These are phyloP conservation scores for Choloepus didactylus DNA, from an alignment of 2,797 vertebrate genomes.

Conservation along the genomic window DNA sequence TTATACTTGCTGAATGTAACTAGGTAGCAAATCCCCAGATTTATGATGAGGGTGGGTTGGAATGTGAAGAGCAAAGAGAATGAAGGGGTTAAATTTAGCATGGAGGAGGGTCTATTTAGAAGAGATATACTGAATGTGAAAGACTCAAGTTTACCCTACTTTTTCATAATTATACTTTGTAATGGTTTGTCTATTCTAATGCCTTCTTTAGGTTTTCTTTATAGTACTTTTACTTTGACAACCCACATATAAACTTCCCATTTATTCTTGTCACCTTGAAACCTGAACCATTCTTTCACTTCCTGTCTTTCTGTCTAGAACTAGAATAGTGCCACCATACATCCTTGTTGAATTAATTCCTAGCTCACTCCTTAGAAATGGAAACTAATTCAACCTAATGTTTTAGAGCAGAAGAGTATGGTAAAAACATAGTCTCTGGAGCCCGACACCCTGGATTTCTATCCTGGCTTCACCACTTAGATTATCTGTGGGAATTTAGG, in stretches of 20 bases:
- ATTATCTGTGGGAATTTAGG: neutral
- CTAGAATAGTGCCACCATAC: neutral
- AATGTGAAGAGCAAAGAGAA: neutral
- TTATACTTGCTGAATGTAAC: neutral
- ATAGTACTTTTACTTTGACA: neutral
- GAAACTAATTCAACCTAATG: constrained; percentile 30
- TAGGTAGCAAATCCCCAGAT: neutral
- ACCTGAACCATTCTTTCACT: neutral
- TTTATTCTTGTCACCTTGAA: neutral
- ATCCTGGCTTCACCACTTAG: neutral
- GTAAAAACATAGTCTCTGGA: neutral
- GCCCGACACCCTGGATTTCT: neutral
- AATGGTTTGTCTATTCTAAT: neutral
- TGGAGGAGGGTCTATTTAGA: neutral
- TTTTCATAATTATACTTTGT: neutral
- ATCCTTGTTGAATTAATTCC: constrained; percentile 6
- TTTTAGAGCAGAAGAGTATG: neutral
- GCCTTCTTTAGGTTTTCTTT: neutral
- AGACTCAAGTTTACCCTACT: neutral
- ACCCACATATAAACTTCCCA: neutral
- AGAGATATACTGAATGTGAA: neutral
- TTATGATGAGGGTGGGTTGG: neutral
- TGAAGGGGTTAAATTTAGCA: neutral
- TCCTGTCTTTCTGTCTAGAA: neutral
- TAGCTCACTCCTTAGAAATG: neutral